Conservation (phyloP, 2,113 vertebrate species). For the Zapornia atra region DNA sequence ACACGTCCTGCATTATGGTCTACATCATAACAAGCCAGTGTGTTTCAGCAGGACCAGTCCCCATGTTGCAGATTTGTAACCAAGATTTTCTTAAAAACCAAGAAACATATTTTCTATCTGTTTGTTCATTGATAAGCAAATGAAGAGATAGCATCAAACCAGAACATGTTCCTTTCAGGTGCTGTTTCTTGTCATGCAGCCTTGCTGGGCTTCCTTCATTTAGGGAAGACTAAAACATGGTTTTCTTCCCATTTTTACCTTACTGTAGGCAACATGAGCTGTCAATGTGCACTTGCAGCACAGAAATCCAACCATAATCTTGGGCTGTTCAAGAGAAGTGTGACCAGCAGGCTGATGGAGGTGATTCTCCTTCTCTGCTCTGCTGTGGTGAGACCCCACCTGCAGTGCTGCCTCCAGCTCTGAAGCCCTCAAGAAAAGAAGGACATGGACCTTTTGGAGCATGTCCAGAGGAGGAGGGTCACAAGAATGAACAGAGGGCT, state of each 20-base stretch:
- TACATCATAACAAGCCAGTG: not conserved
- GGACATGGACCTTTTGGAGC: no score
- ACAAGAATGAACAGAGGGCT: no score
- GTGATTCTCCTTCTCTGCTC: no score
- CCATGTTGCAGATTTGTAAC: not conserved
- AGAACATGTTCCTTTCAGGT: not conserved
- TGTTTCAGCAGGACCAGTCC: not conserved
- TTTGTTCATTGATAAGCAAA: not conserved
- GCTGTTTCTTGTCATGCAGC: not conserved
- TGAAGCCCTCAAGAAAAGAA: no score
- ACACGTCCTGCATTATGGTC: not conserved
- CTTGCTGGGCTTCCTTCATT: not conserved
- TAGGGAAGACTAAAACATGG: not conserved
- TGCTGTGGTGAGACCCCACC: no score
- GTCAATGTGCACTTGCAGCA: no score
- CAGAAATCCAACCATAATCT: no score
- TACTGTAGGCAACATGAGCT: not conserved
- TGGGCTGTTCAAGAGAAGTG: no score
- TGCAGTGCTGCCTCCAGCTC: no score
- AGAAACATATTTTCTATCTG: not conserved
- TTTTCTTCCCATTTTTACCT: not conserved
- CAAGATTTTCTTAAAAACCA: not conserved
- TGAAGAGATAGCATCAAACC: not conserved
- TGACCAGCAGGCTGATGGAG: no score
- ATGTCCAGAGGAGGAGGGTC: no score